Conservation (phyloP, 1,140 invertebrate species). For the Pissodes strobi region DNA sequence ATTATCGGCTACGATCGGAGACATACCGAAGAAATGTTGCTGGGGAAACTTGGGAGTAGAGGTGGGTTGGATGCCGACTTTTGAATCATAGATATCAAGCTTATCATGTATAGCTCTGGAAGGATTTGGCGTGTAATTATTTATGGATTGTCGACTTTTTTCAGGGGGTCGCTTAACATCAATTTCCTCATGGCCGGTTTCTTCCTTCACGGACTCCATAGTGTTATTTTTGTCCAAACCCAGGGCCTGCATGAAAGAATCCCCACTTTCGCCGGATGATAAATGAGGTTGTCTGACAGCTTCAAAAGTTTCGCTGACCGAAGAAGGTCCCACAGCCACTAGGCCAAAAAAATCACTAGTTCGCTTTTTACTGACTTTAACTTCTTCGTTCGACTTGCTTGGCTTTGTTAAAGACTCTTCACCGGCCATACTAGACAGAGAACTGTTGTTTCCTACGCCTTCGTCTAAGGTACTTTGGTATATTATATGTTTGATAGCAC, state of each 20-base stretch:
- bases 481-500: constrained; percentile 39
- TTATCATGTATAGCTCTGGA: not conserved
- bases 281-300: not conserved
- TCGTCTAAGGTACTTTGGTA: constrained; percentile 39
- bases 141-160: not conserved
- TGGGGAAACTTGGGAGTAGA: constrained; percentile 3
- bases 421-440: constrained; percentile 5
- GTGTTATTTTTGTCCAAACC: constrained; percentile 39
- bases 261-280: constrained; percentile 16
- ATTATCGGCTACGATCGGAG: too few relatives aligned
- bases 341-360: constrained; percentile 34
- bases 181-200: not conserved
- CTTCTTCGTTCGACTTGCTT: constrained; percentile 1
- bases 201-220: constrained; percentile 16
- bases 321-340: not conserved
- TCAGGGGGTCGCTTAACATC: not conserved
- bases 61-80: not conserved
- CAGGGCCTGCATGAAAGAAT: constrained; percentile 40
- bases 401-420: not conserved
- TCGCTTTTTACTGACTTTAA: not conserved
- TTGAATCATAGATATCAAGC: not conserved
- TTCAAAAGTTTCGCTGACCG: not conserved
- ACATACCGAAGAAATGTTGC: constrained; percentile 3
- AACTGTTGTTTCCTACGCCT: not conserved
- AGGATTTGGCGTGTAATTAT: constrained; percentile 10